Evolutionary conservation across 2,888 invertebrate species (phyloP), one percentile per base, ranked within the genome.

Genomic region (Elegia similella): DNA sequence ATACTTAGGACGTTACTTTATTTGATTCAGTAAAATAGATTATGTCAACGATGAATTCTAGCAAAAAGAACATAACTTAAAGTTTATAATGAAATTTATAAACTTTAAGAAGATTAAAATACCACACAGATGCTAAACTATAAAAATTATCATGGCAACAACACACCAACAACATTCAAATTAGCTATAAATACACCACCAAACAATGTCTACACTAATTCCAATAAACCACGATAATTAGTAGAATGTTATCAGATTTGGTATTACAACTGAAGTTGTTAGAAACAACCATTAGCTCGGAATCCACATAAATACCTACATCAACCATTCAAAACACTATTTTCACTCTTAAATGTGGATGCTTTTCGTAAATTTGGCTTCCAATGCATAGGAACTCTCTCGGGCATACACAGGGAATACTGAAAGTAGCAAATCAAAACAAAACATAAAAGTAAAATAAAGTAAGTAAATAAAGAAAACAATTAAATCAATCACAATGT

Each of bases 261-360:
- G 73, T 69, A 73, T 65, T 68, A 63, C 62, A 66, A 80, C 75
- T 74, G 73, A 75, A 67, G 61, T 63, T 65, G 62, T 75, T 72
- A 73, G 67, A 70, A 23, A 68, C 72, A 75, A 75, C 64, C 70
- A 77, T 72, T n/a, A 76, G 73, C 63, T 74, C 60, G 61, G 63
- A 66, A 67, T 71, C 73, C 78, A 82, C 76, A 75, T 68, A 75
- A 74, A 77, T 86, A 90, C 89, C 87, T 88, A 88, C 88, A 72
- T 91, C 85, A 92, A 89, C 91, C 91, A 88, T 91, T 90, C 84
- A 90, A 86, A 78, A 92, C 89, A 87, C 92, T 91, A 92, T 91
- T 92, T 89, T 91, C 91, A 85, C 92, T 92, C 83, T 90, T 92
- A 89, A 90, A 90, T 76, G 89, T 90, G 82, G 91, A 89, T 85